Base-by-base conservation (phyloP, 2,888 invertebrate species). In the Drosophila histrio region DNA sequence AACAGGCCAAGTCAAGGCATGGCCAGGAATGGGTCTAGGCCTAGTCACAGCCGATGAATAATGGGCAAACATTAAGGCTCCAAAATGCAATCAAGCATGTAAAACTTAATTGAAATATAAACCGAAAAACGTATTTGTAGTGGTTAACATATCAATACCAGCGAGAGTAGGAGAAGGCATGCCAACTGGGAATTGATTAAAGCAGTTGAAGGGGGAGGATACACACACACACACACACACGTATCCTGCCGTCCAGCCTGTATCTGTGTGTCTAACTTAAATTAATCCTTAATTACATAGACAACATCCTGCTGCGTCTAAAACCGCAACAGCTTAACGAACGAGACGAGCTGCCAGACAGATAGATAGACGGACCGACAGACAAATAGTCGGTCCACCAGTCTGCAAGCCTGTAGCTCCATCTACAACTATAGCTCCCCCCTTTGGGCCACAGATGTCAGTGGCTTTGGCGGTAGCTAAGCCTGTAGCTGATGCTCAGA, bases 251-350 rank as follows among this genome's bases (percentile, higher is more conserved):
- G 67, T 62, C 58, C 58, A 57, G 19, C 22, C 19, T 21, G 13
- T 44, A 32, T 30, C 32, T 47, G 30, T 75, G 79, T 73, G 72
- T 81, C 79, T 83, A 83, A 83, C 75, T 82, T 85, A 89, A 90
- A 89, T 89, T 90, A 90, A 90, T 90, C 90, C 90, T 90, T 90
- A 90, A 90, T 90, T 90, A 90, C 90, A 85, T 79, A 85, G 90
- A 89, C 90, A 90, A 89, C 87, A 86, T 90, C 90, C 90, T 89
- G 90, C 90, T 89, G 90, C 73, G 90, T 68, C 72, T 71, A 53
- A 75, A 84, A 79, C 77, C 83, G 72, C 79, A 79, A 58, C 70
- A 72, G 76, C 88, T 89, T 90, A 89, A 90, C 90, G 90, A 89
- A 89, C 89, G 85, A 89, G 87, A 87, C 89, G 87, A 80, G 85